Percentiles rank a stretch among this genome's conserved stretches.
These are phyloP conservation scores for Darevskia nairensis DNA, from an alignment of 2,797 vertebrate genomes.

Conservation along the genomic window DNA sequence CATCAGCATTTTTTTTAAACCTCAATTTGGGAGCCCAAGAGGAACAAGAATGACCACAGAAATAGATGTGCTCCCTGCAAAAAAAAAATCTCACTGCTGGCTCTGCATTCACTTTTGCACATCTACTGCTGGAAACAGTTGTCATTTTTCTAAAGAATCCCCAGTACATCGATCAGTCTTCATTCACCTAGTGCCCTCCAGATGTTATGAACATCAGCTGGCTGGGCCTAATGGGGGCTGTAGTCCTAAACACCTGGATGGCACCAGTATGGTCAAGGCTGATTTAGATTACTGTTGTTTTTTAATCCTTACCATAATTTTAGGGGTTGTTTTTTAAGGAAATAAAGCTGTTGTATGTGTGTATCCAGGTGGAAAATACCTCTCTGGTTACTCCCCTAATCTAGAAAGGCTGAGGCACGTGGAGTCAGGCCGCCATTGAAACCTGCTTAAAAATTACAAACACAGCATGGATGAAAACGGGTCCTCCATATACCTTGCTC, in stretches of 20 bases:
- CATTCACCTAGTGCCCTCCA: no score
- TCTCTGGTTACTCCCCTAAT: not conserved
- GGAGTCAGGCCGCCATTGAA: not conserved
- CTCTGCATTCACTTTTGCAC: no score
- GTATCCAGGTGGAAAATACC: not conserved
- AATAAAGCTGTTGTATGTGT: constrained; percentile 10
- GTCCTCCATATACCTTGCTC: not conserved
- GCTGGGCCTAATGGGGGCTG: no score
- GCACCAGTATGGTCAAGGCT: no score
- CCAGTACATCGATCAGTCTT: not conserved
- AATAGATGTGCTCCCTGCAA: no score
- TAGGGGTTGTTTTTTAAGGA: constrained; percentile 27
- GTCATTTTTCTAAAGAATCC: no score
- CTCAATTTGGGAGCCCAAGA: not conserved
- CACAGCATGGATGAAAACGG: not conserved
- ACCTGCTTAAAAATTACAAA: no score
- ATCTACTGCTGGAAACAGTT: no score
- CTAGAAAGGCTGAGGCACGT: not conserved
- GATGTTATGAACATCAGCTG: no score
- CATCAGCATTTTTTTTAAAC: not conserved
- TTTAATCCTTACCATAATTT: constrained; percentile 41
- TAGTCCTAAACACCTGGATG: no score
- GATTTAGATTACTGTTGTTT: not conserved
- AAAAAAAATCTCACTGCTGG: no score
- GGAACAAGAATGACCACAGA: not conserved